Evolutionary conservation across 1,140 invertebrate species (phyloP), one percentile per base, ranked within the genome.

Genomic region (Matsumurasca onukii): DNA sequence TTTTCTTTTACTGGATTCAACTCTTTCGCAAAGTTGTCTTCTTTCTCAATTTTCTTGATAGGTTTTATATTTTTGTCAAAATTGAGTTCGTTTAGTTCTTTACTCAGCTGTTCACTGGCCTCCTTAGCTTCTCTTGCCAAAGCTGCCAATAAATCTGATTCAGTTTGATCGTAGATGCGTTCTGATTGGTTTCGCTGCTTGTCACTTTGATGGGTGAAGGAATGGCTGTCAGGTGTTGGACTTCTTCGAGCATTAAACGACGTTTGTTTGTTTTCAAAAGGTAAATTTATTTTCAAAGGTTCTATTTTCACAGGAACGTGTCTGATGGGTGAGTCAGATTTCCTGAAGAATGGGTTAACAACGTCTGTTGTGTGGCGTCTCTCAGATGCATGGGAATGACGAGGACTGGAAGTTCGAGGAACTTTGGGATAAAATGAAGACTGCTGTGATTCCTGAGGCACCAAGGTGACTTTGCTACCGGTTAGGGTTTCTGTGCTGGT

Each of bases 401-500:
- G 9, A 49, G 48, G 15, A 72, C 34, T 70, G 25, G 63, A 25
- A 27, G 64, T 48, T 66, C 62, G 31, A 2, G 62, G 29, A 1
- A 65, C 3, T 15, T 65, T 65, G 17, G 24, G 24, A n/a, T n/a
- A n/a, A n/a, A n/a, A n/a, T 24, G 17, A 25, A 24, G 31, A 17
- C 20, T 45, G 27, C 17, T 39, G 24, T 24, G 62, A 24, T 15
- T 65, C 62, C 17, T n/a, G 20, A 65, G 31, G 51, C 39, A 64
- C 34, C 20, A 72, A 31, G 63, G 70, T 72, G 31, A 67, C 57
- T 48, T 70, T 68, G 48, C 71, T 73, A 22, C 73, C 73, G 15
- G 73, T 74, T 59, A 74, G 66, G 12, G 73, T 74, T 66, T 74
- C 72, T 0, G 73, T 73, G 39, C 73, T 74, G 39, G 73, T 74